Percentiles rank a stretch among this genome's conserved stretches.
These are phyloP conservation scores for Eclectus roratus DNA, from an alignment of 2,113 vertebrate species.

Conservation along the genomic window DNA sequence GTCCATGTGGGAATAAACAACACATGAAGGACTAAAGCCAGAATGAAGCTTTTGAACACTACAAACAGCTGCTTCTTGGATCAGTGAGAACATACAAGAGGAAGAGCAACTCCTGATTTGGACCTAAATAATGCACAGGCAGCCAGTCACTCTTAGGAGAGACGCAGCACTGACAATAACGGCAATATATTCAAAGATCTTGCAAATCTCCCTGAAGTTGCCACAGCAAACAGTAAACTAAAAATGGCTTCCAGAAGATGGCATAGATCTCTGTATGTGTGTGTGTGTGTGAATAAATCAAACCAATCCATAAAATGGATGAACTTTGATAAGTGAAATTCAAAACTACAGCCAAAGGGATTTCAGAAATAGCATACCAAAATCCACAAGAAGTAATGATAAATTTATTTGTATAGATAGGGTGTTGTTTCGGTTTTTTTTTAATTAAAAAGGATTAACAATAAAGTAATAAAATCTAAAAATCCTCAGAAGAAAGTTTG, in stretches of 20 bases:
- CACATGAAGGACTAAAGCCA: background rate
- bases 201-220: background rate
- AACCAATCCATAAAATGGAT: background rate
- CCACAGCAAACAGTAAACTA: background rate
- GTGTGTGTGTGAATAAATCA: background rate
- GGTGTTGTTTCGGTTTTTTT: background rate
- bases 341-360: background rate
- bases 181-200: background rate
- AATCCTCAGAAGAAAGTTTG: background rate
- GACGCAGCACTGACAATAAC: background rate
- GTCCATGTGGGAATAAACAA: background rate
- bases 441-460: background rate
- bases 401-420: background rate
- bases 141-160: background rate
- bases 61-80: background rate
- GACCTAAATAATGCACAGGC: background rate
- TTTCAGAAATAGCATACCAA: background rate
- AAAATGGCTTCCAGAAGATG: background rate
- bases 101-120: background rate
- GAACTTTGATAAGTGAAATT: background rate
- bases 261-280: background rate
- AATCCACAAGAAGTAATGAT: background rate
- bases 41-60: background rate
- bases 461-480: background rate
- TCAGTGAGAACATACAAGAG: background rate